phyloP scores from a whole-genome alignment of 2,113 vertebrate genomes.

The Anser brachyrhynchus region DNA sequence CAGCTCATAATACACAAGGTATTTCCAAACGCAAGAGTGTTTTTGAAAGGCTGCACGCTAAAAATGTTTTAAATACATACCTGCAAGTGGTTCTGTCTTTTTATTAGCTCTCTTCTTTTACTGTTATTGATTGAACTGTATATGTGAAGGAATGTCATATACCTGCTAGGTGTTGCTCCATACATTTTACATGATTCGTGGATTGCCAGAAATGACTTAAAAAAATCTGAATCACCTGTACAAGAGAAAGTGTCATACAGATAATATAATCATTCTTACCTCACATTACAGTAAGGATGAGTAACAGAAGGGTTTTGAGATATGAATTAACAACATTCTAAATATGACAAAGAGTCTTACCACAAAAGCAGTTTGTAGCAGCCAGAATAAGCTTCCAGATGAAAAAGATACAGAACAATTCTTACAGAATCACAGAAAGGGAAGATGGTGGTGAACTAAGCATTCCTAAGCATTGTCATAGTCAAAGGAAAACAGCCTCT shows the following conservation, averaged over 20 bases:
- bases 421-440: too few relatives aligned
- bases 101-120: conserved; percentile 88
- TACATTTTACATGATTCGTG: conserved; percentile 90
- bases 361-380: too few relatives aligned
- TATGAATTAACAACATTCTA: not conserved
- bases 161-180: conserved; percentile 91
- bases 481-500: too few relatives aligned
- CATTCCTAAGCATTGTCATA: too few relatives aligned
- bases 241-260: conserved; percentile 24
- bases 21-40: not conserved
- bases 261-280: conserved; percentile 19
- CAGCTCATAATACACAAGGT: not conserved
- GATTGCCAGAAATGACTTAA: conserved; percentile 89
- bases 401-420: too few relatives aligned
- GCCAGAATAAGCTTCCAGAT: too few relatives aligned
- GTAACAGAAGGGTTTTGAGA: not conserved
- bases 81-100: conserved; percentile 93
- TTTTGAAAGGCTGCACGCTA: not conserved
- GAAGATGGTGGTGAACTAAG: too few relatives aligned
- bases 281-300: not conserved
- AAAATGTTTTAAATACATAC: conserved; percentile 67
- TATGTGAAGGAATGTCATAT: conserved; percentile 89
- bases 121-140: conserved; percentile 86
- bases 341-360: not conserved
- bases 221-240: conserved; percentile 81